Conservation (phyloP, 35 echinoderm and acorn worm species). For the Ophiothrix spiculata region DNA sequence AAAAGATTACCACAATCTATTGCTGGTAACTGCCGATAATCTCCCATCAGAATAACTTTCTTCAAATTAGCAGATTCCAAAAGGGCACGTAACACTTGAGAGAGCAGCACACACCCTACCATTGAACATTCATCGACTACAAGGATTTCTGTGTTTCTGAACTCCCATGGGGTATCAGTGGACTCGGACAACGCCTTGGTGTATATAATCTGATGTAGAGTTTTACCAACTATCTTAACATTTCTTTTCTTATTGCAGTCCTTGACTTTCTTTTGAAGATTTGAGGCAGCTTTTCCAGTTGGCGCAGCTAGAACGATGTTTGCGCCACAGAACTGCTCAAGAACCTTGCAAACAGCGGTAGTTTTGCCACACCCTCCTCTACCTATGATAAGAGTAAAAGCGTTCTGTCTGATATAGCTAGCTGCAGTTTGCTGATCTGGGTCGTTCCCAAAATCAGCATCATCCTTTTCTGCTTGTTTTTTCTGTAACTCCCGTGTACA, state of each 20-base stretch:
- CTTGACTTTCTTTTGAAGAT: not conserved
- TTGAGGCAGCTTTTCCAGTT: conserved; percentile 21
- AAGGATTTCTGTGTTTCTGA: not conserved
- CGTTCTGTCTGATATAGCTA: conserved; percentile 2
- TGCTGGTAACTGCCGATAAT: not conserved
- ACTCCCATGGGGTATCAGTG: not conserved
- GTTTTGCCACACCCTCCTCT: conserved; percentile 81
- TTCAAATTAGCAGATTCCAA: not conserved
- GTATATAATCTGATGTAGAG: not conserved
- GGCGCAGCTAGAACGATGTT: conserved; percentile 59
- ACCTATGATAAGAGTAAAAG: conserved; percentile 54
- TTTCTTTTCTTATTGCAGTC: not conserved
- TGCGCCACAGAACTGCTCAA: not conserved
- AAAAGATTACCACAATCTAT: not conserved
- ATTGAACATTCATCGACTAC: not conserved
- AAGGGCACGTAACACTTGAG: not conserved
- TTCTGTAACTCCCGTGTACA: not conserved
- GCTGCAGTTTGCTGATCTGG: conserved; percentile 29
- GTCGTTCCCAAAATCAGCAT: conserved; percentile 30
- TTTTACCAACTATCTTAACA: not conserved
- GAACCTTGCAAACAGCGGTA: conserved; percentile 34
- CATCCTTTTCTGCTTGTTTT: not conserved
- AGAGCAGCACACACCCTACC: not conserved
- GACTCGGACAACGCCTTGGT: not conserved
- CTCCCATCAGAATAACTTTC: not conserved